These are phyloP conservation scores for Epinephelus coioides DNA, from an alignment of 2,797 vertebrate genomes.

Conservation along the genomic window DNA sequence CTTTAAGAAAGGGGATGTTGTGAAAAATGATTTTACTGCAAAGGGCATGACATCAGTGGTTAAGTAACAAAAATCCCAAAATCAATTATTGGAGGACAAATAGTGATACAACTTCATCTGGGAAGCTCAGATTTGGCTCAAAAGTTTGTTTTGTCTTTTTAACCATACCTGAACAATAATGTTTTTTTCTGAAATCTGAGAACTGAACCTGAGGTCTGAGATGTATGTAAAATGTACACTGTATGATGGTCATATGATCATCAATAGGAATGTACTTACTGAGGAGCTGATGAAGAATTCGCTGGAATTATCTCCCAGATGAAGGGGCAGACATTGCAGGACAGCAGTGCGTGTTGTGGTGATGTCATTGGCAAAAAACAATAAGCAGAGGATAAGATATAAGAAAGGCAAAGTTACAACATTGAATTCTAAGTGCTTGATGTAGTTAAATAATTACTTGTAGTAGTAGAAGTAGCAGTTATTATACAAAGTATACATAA, in stretches of 20 bases:
- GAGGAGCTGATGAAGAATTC: not conserved
- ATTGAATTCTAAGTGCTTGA: not conserved
- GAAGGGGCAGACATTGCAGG: conserved; percentile 10
- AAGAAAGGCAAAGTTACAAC: conserved; percentile 5
- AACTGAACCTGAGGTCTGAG: not conserved
- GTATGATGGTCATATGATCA: not conserved
- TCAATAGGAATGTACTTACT: conserved; percentile 1
- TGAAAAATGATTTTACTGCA: too few relatives aligned
- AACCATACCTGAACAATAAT: too few relatives aligned
- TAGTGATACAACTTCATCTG: too few relatives aligned
- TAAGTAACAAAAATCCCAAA: too few relatives aligned
- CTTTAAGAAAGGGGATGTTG: too few relatives aligned
- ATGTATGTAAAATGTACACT: not conserved
- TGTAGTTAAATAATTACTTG: not conserved
- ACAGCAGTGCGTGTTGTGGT: conserved; percentile 8
- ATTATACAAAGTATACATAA: too few relatives aligned
- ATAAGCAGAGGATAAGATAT: not conserved
- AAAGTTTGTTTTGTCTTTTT: too few relatives aligned
- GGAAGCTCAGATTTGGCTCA: too few relatives aligned
- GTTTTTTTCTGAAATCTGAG: too few relatives aligned
- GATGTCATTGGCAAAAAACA: conserved; percentile 6
- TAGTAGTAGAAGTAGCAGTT: not conserved
- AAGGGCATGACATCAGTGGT: too few relatives aligned
- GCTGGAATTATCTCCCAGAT: not conserved
- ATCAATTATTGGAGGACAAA: too few relatives aligned